phyloP scores from a whole-genome alignment of 2,797 vertebrate species.

The Pipistrellus pipistrellus region DNA sequence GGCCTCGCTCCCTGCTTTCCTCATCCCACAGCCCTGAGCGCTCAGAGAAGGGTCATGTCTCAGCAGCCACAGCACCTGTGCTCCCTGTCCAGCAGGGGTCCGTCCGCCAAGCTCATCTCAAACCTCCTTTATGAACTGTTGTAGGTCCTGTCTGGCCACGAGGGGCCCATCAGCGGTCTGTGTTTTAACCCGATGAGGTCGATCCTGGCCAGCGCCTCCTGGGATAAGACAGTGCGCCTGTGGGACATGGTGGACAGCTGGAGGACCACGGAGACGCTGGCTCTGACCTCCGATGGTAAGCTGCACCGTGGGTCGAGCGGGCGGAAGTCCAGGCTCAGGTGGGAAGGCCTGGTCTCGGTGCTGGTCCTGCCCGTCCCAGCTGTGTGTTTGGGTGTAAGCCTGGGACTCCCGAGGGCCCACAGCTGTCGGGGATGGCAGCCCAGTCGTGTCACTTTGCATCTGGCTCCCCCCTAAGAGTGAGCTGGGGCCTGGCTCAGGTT shows the following conservation, averaged over 20 bases:
- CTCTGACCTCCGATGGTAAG: slow-evolving; percentile 93
- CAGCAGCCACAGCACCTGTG: not conserved
- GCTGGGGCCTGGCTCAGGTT: not conserved
- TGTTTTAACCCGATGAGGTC: slow-evolving; percentile 95
- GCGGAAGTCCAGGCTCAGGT: rapidly evolving
- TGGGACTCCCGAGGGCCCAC: not conserved
- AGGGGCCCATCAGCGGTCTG: slow-evolving; percentile 95
- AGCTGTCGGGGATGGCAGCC: not conserved
- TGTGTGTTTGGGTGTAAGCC: rapidly evolving
- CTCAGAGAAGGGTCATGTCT: not conserved
- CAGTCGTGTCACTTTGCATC: rapidly evolving
- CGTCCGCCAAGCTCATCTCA: rapidly evolving
- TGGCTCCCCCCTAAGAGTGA: rapidly evolving
- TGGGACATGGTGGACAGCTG: slow-evolving; percentile 99
- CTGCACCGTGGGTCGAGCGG: rapidly evolving
- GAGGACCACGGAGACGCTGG: slow-evolving; percentile 95
- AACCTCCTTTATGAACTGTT: rapidly evolving
- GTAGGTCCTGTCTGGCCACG: slow-evolving; percentile 95
- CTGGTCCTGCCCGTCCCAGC: rapidly evolving
- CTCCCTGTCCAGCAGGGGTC: not conserved
- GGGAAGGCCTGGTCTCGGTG: not conserved
- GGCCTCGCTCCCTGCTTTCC: not conserved
- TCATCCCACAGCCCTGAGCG: not conserved
- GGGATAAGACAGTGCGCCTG: slow-evolving; percentile 95
- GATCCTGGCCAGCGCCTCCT: slow-evolving; percentile 95